Percentiles rank a stretch among this genome's conserved stretches.
phyloP scores from a whole-genome alignment of 2,113 vertebrate species.

The Australoheros scitulus region DNA sequence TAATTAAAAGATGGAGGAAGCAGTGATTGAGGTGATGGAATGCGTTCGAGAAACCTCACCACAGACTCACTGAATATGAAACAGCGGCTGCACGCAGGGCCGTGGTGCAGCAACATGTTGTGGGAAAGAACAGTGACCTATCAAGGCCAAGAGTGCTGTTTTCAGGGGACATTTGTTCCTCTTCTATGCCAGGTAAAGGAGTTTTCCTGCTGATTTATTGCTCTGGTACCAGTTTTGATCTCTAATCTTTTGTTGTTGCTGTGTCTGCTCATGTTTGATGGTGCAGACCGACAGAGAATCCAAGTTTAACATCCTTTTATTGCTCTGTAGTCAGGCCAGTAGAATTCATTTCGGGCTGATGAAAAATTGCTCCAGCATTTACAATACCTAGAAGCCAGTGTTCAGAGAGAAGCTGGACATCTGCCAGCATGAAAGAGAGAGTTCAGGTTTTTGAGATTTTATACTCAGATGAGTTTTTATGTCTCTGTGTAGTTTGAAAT shows the following conservation, averaged over 20 bases:
- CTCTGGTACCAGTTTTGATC: slow-evolving; percentile 1
- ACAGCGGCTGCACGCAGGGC: not conserved
- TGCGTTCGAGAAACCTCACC: slow-evolving; percentile 27
- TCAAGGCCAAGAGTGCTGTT: not conserved
- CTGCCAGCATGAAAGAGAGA: not conserved
- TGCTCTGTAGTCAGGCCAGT: slow-evolving; percentile 8
- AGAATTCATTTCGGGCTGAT: not conserved
- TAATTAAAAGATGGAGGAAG: slow-evolving; percentile 59
- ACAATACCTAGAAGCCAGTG: not conserved
- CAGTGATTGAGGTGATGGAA: slow-evolving; percentile 48
- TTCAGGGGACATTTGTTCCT: slow-evolving; percentile 9
- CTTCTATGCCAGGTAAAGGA: not conserved
- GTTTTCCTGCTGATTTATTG: slow-evolving; percentile 30
- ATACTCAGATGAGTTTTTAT: slow-evolving; percentile 2
- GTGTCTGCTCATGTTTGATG: slow-evolving; percentile 16
- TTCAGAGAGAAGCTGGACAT: not conserved
- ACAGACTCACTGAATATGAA: slow-evolving; percentile 33
- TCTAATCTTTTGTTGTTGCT: slow-evolving; percentile 10
- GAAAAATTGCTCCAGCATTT: slow-evolving; percentile 10
- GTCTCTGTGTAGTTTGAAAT: not conserved
- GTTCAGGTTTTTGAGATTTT: not conserved
- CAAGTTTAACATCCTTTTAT: slow-evolving; percentile 15
- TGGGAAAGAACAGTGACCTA: not conserved
- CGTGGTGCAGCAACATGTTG: slow-evolving; percentile 16
- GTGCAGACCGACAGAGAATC: not conserved